Percentiles rank a stretch among this genome's conserved stretches.
phyloP scores from a whole-genome alignment of 1,140 invertebrate genomes.

The Pseudomyrmex pallidus region DNA sequence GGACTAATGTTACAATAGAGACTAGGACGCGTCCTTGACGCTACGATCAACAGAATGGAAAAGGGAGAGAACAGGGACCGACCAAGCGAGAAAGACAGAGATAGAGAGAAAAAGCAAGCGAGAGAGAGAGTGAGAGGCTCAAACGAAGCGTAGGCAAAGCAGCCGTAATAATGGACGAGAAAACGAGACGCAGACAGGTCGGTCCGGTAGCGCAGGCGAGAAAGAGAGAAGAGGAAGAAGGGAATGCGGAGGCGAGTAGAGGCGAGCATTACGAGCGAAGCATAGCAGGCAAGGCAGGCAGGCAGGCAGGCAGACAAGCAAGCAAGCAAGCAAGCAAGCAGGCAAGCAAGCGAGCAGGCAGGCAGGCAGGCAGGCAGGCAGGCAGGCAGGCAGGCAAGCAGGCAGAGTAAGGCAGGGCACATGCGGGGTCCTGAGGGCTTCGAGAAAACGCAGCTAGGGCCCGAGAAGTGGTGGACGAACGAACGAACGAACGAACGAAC shows the following conservation, averaged over 20 bases:
- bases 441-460: no score
- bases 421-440: slow-evolving; percentile 18
- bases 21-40: slow-evolving; percentile 59
- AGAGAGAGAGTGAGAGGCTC: slow-evolving; percentile 42
- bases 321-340: not conserved
- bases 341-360: not conserved
- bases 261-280: slow-evolving; percentile 18
- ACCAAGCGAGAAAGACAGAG: not conserved
- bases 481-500: slow-evolving; percentile 22
- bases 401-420: slow-evolving; percentile 19
- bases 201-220: slow-evolving; percentile 36
- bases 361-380: not conserved
- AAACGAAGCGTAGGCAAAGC: slow-evolving; percentile 77
- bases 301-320: no score
- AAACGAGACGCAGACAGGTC: slow-evolving; percentile 72
- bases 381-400: not conserved
- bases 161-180: slow-evolving; percentile 80
- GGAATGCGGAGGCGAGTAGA: slow-evolving; percentile 31
- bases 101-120: slow-evolving; percentile 31
- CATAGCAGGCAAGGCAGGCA: slow-evolving; percentile 4
- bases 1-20: slow-evolving; percentile 19
- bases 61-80: slow-evolving; percentile 27
- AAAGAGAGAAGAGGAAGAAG: slow-evolving; percentile 42
- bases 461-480: slow-evolving; percentile 22
- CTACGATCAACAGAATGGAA: slow-evolving; percentile 33